Conservation (phyloP, 2,888 invertebrate species). For the Chirona hameri region DNA sequence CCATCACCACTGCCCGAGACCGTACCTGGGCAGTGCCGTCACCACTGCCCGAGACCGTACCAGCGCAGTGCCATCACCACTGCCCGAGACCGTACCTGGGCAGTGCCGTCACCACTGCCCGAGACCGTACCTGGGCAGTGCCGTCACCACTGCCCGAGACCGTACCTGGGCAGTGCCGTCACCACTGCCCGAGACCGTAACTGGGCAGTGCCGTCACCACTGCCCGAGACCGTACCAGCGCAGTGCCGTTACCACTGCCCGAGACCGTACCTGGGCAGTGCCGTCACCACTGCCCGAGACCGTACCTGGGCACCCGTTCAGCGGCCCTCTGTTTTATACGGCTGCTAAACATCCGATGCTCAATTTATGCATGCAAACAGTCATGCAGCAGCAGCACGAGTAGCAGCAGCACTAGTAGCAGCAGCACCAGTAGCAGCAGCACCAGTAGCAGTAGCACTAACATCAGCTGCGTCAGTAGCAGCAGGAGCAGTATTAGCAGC, state of each 20-base stretch:
- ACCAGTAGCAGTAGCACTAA: no score
- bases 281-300: not conserved
- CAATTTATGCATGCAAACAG: constrained; percentile 7
- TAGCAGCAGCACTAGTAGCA: no score
- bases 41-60: not conserved
- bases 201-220: not conserved
- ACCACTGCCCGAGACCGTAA: not conserved
- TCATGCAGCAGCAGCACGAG: not conserved
- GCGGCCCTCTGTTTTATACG: not conserved
- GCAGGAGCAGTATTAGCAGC: not conserved
- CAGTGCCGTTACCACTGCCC: no score
- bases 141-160: not conserved
- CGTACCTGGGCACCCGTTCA: not conserved
- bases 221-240: not conserved
- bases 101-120: not conserved
- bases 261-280: no score
- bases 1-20: not conserved
- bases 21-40: not conserved
- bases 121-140: not conserved
- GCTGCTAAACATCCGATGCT: not conserved
- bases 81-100: not conserved
- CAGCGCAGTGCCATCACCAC: not conserved
- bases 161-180: not conserved
- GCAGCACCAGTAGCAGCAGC: no score
- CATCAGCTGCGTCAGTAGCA: not conserved